Evolutionary conservation across 2,888 invertebrate genomes (phyloP), one percentile per base, ranked within the genome.

Genomic region (Nebria salina): DNA sequence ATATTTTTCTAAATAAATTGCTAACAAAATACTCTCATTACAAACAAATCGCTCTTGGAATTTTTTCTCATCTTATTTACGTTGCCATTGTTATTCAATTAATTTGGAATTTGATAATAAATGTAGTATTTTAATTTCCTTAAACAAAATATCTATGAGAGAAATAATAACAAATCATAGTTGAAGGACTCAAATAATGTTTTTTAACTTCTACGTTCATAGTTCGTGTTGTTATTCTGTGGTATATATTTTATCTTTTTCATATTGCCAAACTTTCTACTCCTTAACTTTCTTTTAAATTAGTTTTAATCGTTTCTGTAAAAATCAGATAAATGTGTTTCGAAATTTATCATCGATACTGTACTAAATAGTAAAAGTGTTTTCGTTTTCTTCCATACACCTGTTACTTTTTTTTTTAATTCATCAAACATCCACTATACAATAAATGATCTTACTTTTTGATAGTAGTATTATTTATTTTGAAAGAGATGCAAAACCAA

Each of bases 251-350:
- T 43, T 15, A 72, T 72, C 41, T 26, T 41, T 8, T 72, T 41
- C 72, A 26, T 42, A 72, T 42, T 42, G 20, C 8, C 7, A 41
- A 72, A 42, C 15, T 42, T 72, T 72, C 41, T 72, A 34, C 72
- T 42, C 72, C 25, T 41, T 72, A 43, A 72, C 72, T 72, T 42
- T 42, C 72, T 42, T n/a, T 72, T 72, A 72, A 72, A 72, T 72
- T 72, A 72, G 72, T 72, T 41, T 42, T 43, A 72, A 72, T 42
- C 43, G 41, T 15, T 34, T 72, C 43, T 15, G 41, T 72, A 20
- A 42, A 72, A 72, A 42, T 42, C 72, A 26, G 43, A 42, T 72
- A 43, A 72, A 72, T 41, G 26, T 34, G 15, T 41, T 72, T 42
- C 72, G 42, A 72, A 72, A 15, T 42, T 42, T 41, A 15, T 72